These are phyloP conservation scores for Istiophorus platypterus DNA, from an alignment of 2,113 vertebrate species.

Conservation along the genomic window DNA sequence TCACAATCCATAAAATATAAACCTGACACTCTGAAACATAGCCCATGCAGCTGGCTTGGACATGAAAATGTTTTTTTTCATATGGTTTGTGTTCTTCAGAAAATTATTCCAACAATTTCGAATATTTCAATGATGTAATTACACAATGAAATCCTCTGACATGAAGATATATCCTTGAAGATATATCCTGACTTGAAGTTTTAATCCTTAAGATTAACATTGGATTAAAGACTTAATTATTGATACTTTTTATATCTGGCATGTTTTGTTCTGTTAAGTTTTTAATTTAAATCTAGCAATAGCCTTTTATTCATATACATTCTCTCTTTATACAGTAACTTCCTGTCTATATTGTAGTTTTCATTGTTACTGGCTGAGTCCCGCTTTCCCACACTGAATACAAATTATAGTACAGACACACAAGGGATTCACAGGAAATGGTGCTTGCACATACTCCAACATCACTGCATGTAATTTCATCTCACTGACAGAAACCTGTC, in stretches of 20 bases:
- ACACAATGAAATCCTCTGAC: not conserved
- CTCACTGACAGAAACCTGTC: too few species aligned
- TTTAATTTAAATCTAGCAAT: too few species aligned
- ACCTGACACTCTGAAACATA: slow-evolving; percentile 15
- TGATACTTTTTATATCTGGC: not conserved
- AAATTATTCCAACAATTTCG: slow-evolving; percentile 32
- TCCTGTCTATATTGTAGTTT: too few species aligned
- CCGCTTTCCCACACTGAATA: too few species aligned
- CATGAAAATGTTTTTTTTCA: not conserved
- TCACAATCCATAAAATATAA: slow-evolving; percentile 39
- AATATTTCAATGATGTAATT: slow-evolving; percentile 30
- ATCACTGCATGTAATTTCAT: too few species aligned
- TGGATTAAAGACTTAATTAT: not conserved
- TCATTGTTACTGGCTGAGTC: too few species aligned
- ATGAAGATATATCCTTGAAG: not conserved
- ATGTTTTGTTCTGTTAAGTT: too few species aligned
- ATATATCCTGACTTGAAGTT: not conserved
- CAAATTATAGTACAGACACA: too few species aligned
- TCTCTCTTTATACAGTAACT: too few species aligned
- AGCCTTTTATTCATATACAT: too few species aligned
- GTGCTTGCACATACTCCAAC: too few species aligned
- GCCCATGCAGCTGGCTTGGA: slow-evolving; percentile 9
- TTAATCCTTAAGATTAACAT: not conserved
- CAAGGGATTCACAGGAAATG: too few species aligned
- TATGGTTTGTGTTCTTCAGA: slow-evolving; percentile 5